Base-by-base conservation (phyloP, 2,797 vertebrate genomes). In the Oryzias sinensis region DNA sequence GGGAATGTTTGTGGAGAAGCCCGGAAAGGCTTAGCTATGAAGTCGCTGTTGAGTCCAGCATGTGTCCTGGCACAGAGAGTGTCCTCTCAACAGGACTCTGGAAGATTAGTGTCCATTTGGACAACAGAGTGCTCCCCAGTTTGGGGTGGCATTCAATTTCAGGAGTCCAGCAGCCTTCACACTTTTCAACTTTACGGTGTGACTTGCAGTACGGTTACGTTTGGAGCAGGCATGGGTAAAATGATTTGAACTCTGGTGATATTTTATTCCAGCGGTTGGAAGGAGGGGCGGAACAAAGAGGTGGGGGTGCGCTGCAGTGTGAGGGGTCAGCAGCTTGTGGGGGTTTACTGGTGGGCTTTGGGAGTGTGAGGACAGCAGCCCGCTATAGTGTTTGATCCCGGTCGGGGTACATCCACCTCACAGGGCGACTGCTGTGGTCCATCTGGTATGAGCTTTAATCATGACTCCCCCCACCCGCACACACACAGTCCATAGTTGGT, bases 381-480 rank as follows among this genome's bases (percentile, higher is more conserved):
- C 84, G 51, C 71, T 81, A 22, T 22, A 81, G 69, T 50, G 79
- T 93, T 92, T 93, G 91, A 93, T 92, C 90, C 80, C 67, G 73
- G 91, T 90, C 53, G 87, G 89, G 88, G 84, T 85, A 90, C 81
- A 89, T 81, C 72, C 87, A 82, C 65, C 80, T 81, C 87, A 68
- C 82, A 80, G 87, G 82, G 84, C 48, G 67, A 91, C 89, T 72
- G 82, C 90, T 90, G 89, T 76, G 90, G 86, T 89, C 91, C 92
- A 93, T 93, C 91, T 93, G 91, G 84, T 83, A 55, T 44, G 71
- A 81, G 86, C 75, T 91, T 92, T 91, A 90, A 91, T 91, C 87
- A 80, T 66, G 71, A 49, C 74, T 53, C 75, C 44, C 71, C 20
- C 71, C 43, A 62, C 52, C 57, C 53, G 43, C 58, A 56, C 50